phyloP scores from a whole-genome alignment of 2,888 invertebrate genomes.

The Apodemia duryi region DNA sequence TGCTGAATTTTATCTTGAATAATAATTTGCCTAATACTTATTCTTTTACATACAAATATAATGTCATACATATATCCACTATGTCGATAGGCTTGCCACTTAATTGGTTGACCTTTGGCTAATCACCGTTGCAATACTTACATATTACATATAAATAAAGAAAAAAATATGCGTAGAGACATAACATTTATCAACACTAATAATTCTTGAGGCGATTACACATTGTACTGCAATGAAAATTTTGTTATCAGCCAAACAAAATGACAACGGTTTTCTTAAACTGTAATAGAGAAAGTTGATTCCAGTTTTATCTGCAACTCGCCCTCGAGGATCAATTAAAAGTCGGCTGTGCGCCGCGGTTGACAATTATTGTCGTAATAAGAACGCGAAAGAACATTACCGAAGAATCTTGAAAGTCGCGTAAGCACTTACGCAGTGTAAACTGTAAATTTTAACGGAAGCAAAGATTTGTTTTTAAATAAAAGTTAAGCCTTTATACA shows the following conservation, averaged over 20 bases:
- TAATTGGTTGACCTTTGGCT: no score
- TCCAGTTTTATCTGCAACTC: slow-evolving; percentile 70
- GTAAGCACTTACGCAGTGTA: slow-evolving; percentile 27
- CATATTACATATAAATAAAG: no score
- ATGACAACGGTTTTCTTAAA: slow-evolving; percentile 70
- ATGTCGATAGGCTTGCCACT: no score
- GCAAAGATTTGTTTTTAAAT: slow-evolving; percentile 13
- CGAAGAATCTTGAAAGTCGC: slow-evolving; percentile 38
- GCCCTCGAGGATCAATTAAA: slow-evolving; percentile 80
- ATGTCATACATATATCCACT: no score
- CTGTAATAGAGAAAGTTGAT: slow-evolving; percentile 77
- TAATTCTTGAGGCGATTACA: slow-evolving; percentile 39
- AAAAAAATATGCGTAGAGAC: no score
- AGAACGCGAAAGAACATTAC: slow-evolving; percentile 49
- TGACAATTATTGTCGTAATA: slow-evolving; percentile 72
- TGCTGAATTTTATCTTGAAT: no score
- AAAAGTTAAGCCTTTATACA: background rate
- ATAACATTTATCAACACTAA: slow-evolving; percentile 24
- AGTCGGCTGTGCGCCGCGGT: slow-evolving; percentile 61
- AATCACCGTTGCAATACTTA: no score
- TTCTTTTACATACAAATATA: no score
- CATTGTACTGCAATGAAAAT: slow-evolving; percentile 54
- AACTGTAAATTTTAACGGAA: slow-evolving; percentile 30
- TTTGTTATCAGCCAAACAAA: slow-evolving; percentile 69
- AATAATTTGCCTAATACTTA: no score